A percentile compares a stretch with the other conserved stretches of the same genome.
Conservation (phyloP, 2,113 vertebrate genomes). For the Myiozetetes cayanensis region DNA sequence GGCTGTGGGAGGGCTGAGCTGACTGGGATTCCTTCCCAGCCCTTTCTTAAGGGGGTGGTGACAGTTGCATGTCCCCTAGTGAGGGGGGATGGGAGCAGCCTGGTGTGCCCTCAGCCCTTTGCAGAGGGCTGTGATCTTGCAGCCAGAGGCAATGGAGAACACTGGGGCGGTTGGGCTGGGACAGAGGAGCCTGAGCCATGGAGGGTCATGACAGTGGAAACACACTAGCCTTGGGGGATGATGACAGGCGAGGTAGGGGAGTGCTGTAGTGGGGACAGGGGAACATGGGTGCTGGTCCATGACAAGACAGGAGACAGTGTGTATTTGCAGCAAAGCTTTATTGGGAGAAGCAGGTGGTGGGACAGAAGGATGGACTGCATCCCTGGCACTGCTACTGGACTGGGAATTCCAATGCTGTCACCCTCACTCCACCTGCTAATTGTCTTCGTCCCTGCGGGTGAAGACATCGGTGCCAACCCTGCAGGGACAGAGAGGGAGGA, state of each 20-base stretch:
- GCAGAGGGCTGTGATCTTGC: background rate
- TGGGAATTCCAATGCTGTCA: background rate
- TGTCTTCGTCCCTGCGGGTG: rapidly evolving
- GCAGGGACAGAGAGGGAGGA: background rate
- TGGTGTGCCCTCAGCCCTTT: background rate
- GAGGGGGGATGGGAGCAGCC: background rate
- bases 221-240: no score
- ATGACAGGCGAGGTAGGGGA: background rate
- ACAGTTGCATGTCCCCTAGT: background rate
- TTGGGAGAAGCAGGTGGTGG: background rate
- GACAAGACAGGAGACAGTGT: background rate
- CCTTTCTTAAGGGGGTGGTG: rapidly evolving
- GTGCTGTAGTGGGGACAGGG: background rate
- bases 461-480: background rate
- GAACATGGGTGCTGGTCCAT: rapidly evolving
- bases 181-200: background rate
- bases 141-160: background rate
- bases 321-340: background rate
- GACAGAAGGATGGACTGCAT: background rate
- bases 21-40: background rate
- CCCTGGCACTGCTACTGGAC: background rate
- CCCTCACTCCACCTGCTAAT: rapidly evolving
- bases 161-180: no score
- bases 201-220: no score
- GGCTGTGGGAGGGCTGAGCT: background rate